Evolutionary conservation across 2,888 invertebrate genomes (phyloP).

Genomic region (Gandaritis pyraliata): DNA sequence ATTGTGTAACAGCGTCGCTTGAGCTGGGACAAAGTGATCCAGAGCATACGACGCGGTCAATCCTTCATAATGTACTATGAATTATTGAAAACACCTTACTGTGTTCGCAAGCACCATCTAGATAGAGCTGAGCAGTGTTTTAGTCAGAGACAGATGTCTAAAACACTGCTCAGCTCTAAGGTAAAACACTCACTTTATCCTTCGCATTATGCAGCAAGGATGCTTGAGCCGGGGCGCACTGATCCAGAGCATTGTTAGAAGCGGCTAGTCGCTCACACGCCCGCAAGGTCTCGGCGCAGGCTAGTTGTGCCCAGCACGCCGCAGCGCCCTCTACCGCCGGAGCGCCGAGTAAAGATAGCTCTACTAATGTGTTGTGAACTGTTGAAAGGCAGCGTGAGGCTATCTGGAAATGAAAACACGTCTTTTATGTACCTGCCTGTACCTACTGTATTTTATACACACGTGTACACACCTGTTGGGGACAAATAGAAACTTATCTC

Average conservation of each 20-base stretch:
- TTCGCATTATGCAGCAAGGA: constrained; percentile 89
- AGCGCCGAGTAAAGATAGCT: constrained; percentile 92
- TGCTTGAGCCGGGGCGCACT: constrained; percentile 93
- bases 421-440: too few relatives aligned
- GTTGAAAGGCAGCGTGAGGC: constrained; percentile 95
- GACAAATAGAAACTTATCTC: too few relatives aligned
- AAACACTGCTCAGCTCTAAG: too few relatives aligned
- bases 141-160: too few relatives aligned
- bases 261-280: constrained; percentile 88
- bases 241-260: constrained; percentile 86
- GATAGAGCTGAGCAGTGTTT: too few relatives aligned
- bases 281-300: constrained; percentile 94
- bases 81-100: too few relatives aligned
- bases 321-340: constrained; percentile 92
- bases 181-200: constrained; percentile 89
- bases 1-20: constrained; percentile 90
- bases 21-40: constrained; percentile 92
- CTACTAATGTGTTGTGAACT: constrained; percentile 94
- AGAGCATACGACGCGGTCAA: too few relatives aligned
- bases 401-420: constrained; percentile 81
- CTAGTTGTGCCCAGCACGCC: constrained; percentile 96
- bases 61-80: too few relatives aligned
- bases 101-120: too few relatives aligned
- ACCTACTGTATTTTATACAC: too few relatives aligned
- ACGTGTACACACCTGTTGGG: too few relatives aligned